These are phyloP conservation scores for Galemys pyrenaicus DNA, from an alignment of 2,113 vertebrate species.

Conservation along the genomic window DNA sequence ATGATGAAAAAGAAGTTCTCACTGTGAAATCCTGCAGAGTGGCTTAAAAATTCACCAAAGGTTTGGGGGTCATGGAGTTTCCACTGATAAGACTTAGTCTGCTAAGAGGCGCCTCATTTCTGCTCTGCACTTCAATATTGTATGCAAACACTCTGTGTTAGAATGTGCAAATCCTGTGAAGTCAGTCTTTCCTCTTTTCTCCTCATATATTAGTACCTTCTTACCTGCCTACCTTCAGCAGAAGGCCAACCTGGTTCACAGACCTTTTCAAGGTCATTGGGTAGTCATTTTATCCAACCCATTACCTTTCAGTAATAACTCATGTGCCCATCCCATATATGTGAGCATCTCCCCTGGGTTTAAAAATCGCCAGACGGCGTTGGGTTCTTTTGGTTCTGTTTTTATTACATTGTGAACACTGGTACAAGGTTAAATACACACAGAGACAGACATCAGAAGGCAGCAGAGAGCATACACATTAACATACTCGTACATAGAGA, in stretches of 20 bases:
- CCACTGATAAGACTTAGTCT: not conserved
- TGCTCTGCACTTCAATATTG: not conserved
- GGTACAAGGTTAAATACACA: conserved; percentile 71
- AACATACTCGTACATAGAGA: conserved; percentile 62
- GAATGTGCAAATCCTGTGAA: not conserved
- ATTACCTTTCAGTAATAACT: conserved; percentile 23
- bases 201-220: not conserved
- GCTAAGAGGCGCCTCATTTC: not conserved
- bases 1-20: not conserved
- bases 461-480: conserved; percentile 44
- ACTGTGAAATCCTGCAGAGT: not conserved
- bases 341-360: conserved; percentile 42
- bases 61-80: not conserved
- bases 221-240: not conserved
- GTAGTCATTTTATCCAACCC: not conserved
- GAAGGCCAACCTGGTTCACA: not conserved
- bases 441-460: conserved; percentile 59
- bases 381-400: conserved; percentile 61
- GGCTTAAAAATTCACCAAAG: not conserved
- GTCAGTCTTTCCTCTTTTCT: not conserved
- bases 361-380: conserved; percentile 76
- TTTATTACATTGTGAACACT: conserved; percentile 76
- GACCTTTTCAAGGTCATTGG: not conserved
- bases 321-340: not conserved
- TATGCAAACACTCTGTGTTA: not conserved